Conservation (phyloP, 2,113 vertebrate species). For the Lepus europaeus region DNA sequence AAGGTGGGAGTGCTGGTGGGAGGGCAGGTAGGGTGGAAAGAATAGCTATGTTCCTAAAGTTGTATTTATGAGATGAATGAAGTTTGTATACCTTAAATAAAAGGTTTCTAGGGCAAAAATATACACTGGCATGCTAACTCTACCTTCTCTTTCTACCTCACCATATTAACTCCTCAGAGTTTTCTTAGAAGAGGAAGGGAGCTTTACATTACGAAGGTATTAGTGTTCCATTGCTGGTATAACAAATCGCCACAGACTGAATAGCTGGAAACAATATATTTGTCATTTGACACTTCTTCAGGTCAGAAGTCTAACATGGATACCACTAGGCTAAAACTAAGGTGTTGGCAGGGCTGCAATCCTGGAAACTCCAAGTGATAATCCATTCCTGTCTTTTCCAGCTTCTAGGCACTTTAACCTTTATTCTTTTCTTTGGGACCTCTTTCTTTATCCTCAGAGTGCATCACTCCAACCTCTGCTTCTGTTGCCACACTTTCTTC, state of each 20-base stretch:
- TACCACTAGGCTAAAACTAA: not conserved
- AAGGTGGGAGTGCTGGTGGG: no score
- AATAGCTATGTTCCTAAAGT: no score
- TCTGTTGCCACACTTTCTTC: not conserved
- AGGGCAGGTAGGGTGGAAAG: no score
- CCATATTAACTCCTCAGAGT: not conserved
- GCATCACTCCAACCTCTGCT: not conserved
- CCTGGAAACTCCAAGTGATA: not conserved
- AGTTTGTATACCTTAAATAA: no score
- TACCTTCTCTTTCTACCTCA: constrained; percentile 19
- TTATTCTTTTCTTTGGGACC: not conserved
- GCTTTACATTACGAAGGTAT: not conserved
- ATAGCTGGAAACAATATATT: not conserved
- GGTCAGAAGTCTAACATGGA: constrained; percentile 39
- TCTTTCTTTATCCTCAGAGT: not conserved
- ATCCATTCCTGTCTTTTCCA: not conserved
- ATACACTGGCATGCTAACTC: not conserved
- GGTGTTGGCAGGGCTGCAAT: not conserved
- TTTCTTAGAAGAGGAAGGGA: constrained; percentile 1
- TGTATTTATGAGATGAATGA: no score
- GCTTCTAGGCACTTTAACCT: not conserved
- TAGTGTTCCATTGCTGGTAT: not conserved
- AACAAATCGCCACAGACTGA: not conserved
- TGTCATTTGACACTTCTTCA: not conserved
- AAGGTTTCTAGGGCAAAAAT: no score